Evolutionary conservation across 2,113 vertebrate species (phyloP).

Genomic region (Malurus cyaneus): DNA sequence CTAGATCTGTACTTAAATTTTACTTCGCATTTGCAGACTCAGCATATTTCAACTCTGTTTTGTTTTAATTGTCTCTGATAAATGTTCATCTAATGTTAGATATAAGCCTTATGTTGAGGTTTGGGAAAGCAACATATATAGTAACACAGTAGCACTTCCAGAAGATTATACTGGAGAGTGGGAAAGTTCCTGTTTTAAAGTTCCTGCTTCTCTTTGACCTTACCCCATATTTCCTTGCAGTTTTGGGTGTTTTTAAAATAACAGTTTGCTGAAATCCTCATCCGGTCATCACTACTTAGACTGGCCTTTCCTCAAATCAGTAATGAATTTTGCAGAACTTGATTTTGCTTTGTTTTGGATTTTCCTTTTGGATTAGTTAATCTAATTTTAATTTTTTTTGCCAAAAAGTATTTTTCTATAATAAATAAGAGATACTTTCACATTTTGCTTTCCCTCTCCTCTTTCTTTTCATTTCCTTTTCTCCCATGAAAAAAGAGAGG

Average conservation of each 20-base stretch:
- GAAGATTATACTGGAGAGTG: neutral
- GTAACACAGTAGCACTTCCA: neutral
- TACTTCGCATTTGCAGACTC: neutral
- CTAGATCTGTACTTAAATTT: neutral
- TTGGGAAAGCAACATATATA: neutral
- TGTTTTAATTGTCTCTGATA: neutral
- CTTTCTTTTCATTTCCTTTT: neutral
- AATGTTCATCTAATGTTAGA: neutral
- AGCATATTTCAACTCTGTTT: neutral
- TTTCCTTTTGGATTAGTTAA: neutral
- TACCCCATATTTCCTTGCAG: neutral
- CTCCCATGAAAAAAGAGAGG: neutral
- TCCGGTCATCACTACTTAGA: neutral
- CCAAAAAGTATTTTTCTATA: neutral
- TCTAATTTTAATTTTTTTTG: neutral
- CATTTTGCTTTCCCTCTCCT: neutral
- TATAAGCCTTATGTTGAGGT: neutral
- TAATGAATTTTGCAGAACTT: neutral
- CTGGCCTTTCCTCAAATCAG: neutral
- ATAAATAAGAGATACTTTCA: neutral
- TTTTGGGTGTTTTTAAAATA: neutral
- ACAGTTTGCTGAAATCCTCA: neutral
- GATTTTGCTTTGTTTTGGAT: neutral
- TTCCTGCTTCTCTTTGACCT: slow-evolving; percentile 11
- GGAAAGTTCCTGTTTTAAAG: neutral